Conservation (phyloP, 2,113 vertebrate genomes). For the Boulengerochromis microlepis region DNA sequence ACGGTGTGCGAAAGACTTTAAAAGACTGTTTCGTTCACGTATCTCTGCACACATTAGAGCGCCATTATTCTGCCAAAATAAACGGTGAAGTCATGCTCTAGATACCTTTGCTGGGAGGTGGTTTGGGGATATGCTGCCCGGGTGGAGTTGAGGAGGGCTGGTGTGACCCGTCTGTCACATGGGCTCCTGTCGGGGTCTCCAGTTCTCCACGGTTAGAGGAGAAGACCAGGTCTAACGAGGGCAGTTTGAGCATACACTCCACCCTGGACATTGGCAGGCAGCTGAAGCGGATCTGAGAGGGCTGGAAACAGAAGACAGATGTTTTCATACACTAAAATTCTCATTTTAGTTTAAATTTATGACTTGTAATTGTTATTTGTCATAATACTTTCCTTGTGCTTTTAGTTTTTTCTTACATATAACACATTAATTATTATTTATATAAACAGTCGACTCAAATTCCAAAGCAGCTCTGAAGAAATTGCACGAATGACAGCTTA, state of each 20-base stretch:
- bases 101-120: slow-evolving; percentile 80
- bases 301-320: slow-evolving; percentile 63
- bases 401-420: background rate
- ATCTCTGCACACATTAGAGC: background rate
- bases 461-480: background rate
- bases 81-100: background rate
- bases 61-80: background rate
- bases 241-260: slow-evolving; percentile 96
- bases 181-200: slow-evolving; percentile 77
- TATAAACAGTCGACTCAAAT: rapidly evolving
- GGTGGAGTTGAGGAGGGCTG: slow-evolving; percentile 64
- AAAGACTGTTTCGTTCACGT: background rate
- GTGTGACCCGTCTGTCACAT: slow-evolving; percentile 70
- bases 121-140: slow-evolving; percentile 74
- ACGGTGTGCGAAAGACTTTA: background rate
- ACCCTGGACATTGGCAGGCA: slow-evolving; percentile 95
- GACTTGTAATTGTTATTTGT: background rate
- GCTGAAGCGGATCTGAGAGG: slow-evolving; percentile 98
- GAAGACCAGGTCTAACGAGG: slow-evolving; percentile 95
- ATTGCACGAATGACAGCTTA: rapidly evolving
- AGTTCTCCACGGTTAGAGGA: slow-evolving; percentile 95
- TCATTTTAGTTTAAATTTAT: background rate
- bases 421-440: background rate
- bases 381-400: background rate
- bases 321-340: background rate